Percentiles rank a stretch among this genome's conserved stretches.
phyloP scores from a whole-genome alignment of 2,797 vertebrate genomes.

The Echeneis naucrates region DNA sequence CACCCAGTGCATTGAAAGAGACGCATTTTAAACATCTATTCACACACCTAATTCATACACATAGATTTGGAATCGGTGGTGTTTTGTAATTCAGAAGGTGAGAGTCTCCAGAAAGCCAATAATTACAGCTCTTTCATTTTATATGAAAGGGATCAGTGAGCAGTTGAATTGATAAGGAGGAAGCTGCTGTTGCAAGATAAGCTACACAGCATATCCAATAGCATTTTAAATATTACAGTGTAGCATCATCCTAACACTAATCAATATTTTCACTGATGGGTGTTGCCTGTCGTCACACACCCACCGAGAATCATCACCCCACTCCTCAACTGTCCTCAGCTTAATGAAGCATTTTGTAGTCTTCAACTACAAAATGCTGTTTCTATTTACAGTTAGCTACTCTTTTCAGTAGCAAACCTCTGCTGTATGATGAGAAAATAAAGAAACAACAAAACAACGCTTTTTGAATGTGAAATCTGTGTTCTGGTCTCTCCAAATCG shows the following conservation, averaged over 20 bases:
- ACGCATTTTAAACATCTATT: background rate
- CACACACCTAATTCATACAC: background rate
- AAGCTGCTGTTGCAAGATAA: background rate
- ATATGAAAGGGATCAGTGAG: background rate
- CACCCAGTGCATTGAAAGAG: background rate
- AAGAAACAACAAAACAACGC: background rate
- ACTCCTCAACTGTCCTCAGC: background rate
- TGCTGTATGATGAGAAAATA: no score
- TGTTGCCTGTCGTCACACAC: background rate
- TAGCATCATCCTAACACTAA: background rate
- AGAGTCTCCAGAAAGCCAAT: background rate
- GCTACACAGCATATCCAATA: background rate
- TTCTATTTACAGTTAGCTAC: no score
- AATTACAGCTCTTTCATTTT: background rate
- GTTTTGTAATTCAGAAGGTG: background rate
- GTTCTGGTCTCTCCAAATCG: background rate
- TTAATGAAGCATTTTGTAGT: background rate
- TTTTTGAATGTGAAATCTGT: background rate
- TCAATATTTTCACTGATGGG: background rate
- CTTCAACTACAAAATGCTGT: background rate
- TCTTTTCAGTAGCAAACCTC: background rate
- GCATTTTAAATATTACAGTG: background rate
- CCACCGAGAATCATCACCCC: no score
- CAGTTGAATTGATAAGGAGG: background rate
- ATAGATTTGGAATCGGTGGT: background rate